Evolutionary conservation across 2,113 vertebrate species (phyloP).

Genomic region (Cariama cristata): DNA sequence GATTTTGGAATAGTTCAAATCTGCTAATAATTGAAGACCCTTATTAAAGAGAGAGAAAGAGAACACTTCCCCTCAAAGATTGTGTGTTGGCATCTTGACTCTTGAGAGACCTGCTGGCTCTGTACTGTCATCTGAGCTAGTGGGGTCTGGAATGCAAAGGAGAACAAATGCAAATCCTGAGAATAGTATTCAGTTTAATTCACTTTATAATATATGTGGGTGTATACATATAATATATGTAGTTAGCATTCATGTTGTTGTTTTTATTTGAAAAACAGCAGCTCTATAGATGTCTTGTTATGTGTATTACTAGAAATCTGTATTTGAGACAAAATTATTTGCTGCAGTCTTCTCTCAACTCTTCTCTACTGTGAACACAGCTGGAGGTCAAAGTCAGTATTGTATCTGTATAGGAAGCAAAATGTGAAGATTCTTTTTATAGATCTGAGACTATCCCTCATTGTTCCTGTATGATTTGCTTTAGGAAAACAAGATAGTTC

Average conservation of each 20-base stretch:
- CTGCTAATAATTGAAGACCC: not conserved
- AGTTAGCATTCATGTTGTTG: not conserved
- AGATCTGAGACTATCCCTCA: not conserved
- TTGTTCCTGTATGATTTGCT: not conserved
- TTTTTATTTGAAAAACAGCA: not conserved
- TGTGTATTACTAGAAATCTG: not conserved
- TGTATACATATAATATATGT: not conserved
- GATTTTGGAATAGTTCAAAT: not conserved
- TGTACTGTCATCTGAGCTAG: not conserved
- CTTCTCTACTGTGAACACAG: not conserved
- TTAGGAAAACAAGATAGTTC: not conserved
- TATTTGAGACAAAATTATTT: not conserved
- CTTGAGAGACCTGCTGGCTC: not conserved
- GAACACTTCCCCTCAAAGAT: not conserved
- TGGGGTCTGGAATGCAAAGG: not conserved
- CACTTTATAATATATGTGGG: not conserved
- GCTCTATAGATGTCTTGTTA: not conserved
- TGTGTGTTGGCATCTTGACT: not conserved
- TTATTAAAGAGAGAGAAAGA: not conserved
- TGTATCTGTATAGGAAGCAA: not conserved
- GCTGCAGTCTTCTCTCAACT: not conserved
- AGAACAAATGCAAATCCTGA: not conserved
- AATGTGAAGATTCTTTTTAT: not conserved
- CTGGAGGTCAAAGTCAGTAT: not conserved
- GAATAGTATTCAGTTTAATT: not conserved